phyloP scores from a whole-genome alignment of 2,113 vertebrate genomes.

The Ivindomyrus marchei region DNA sequence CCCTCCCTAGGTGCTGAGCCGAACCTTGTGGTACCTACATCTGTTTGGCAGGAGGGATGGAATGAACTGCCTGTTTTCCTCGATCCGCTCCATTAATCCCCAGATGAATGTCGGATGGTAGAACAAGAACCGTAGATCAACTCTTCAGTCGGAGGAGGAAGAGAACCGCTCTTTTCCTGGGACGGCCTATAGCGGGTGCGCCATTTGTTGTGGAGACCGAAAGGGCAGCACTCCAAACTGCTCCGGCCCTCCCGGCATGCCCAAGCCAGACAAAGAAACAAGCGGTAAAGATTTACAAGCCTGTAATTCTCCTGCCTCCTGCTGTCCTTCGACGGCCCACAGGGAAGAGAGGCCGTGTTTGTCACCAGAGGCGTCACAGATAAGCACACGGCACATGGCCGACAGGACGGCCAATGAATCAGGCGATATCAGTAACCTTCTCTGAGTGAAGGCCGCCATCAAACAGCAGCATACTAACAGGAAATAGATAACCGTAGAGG shows the following conservation, averaged over 20 bases:
- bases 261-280: background rate
- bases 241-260: background rate
- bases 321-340: background rate
- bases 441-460: background rate
- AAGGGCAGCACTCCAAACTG: background rate
- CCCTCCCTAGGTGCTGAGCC: background rate
- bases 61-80: constrained; percentile 7
- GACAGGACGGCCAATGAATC: background rate
- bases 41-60: background rate
- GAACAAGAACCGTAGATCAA: background rate
- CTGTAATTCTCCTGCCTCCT: background rate
- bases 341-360: background rate
- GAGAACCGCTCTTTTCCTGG: background rate
- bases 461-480: background rate
- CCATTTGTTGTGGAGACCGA: background rate
- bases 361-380: background rate
- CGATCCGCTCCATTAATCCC: background rate
- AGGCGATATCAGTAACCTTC: background rate
- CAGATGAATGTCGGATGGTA: background rate
- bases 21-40: background rate
- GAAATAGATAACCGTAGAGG: background rate
- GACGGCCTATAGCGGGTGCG: background rate
- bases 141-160: background rate
- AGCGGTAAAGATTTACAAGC: background rate
- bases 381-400: background rate